Conservation (phyloP, 2,888 invertebrate species). For the Flexamia atlantica region DNA sequence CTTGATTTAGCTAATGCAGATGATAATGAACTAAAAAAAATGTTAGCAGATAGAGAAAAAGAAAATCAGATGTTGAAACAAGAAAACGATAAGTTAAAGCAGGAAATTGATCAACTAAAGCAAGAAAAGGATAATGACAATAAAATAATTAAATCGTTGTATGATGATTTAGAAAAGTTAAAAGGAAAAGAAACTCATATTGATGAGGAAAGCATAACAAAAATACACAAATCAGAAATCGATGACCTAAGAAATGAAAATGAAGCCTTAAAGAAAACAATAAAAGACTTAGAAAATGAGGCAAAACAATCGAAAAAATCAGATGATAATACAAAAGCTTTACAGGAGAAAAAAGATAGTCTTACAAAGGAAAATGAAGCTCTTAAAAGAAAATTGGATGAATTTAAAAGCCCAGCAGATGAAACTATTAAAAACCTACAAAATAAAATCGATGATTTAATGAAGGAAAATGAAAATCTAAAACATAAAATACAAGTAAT, state of each 20-base stretch:
- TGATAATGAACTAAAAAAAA: slow-evolving; percentile 36
- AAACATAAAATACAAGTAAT: neutral
- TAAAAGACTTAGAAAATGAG: slow-evolving; percentile 15
- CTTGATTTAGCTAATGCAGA: neutral
- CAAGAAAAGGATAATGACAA: slow-evolving; percentile 40
- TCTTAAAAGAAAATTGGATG: neutral
- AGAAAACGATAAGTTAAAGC: slow-evolving; percentile 31
- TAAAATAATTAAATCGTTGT: slow-evolving; percentile 14
- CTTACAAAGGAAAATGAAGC: slow-evolving; percentile 19
- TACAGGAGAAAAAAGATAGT: neutral
- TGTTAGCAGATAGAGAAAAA: slow-evolving; percentile 21
- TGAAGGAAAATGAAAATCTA: slow-evolving; percentile 12
- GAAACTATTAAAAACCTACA: neutral
- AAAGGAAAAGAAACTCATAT: neutral
- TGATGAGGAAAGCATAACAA: neutral
- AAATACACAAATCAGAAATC: neutral
- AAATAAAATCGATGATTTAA: slow-evolving; percentile 12
- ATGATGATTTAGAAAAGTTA: slow-evolving; percentile 5
- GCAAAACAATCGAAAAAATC: neutral
- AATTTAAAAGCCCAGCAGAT: neutral
- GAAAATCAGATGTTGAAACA: slow-evolving; percentile 8
- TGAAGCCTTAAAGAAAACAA: slow-evolving; percentile 23
- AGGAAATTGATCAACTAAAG: slow-evolving; percentile 11
- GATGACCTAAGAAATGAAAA: slow-evolving; percentile 5
- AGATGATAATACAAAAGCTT: neutral